phyloP scores from a whole-genome alignment of 2,888 invertebrate genomes.

The Drosophila kuntzei region DNA sequence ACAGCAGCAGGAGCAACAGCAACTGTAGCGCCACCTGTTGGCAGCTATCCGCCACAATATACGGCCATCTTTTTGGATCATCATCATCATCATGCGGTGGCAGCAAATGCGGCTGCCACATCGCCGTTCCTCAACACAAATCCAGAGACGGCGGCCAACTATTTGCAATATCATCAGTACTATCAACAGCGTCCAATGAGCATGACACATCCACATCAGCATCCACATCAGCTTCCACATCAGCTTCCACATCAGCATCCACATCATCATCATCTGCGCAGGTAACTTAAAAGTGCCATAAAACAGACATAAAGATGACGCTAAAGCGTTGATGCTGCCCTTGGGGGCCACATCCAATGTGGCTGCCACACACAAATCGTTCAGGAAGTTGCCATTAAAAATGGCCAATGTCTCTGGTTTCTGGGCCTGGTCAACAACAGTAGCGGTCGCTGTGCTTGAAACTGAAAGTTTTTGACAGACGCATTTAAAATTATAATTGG shows the following conservation, averaged over 20 bases:
- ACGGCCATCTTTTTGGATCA: conserved; percentile 83
- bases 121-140: conserved; percentile 66
- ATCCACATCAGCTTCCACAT: conserved; percentile 56
- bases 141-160: conserved; percentile 44
- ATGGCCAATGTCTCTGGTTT: conserved; percentile 53
- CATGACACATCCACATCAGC: conserved; percentile 51
- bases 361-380: conserved; percentile 44
- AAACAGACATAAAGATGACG: conserved; percentile 48
- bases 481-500: conserved; percentile 82
- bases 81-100: conserved; percentile 53
- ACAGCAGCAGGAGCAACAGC: conserved; percentile 10
- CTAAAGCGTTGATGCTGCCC: conserved; percentile 39
- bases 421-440: conserved; percentile 24
- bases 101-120: conserved; percentile 72
- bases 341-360: conserved; percentile 4
- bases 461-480: conserved; percentile 74
- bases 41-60: conserved; percentile 83
- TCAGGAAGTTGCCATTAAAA: conserved; percentile 49
- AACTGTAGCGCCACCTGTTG: conserved; percentile 61
- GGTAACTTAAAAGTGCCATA: conserved; percentile 58
- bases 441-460: conserved; percentile 28
- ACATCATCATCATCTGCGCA: conserved; percentile 55
- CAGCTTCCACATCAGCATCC: conserved; percentile 30
- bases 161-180: conserved; percentile 75
- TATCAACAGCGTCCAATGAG: conserved; percentile 73